Base-by-base conservation (phyloP, 2,888 invertebrate genomes). In the Oscheius myriophilus region DNA sequence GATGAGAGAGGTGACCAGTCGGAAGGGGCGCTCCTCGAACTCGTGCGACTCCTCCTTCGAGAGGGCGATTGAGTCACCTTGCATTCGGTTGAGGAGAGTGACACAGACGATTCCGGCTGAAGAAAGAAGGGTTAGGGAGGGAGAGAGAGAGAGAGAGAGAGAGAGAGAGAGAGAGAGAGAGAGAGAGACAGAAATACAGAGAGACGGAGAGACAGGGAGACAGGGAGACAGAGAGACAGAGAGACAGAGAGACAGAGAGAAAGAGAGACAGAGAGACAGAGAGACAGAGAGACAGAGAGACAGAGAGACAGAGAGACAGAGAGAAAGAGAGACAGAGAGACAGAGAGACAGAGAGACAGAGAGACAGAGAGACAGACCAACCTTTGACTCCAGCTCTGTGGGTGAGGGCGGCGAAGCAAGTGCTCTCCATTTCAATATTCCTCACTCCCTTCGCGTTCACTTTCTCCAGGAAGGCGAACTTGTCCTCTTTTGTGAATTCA, bases 341-440 rank as follows among this genome's bases (percentile, higher is more conserved):
- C 12, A 9, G 18, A 14, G 21, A 9, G 18, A 51, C 9, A 9
- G n/a, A 51, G 52, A 21, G 18, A 14, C 52, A 51, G 18, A 14
- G 52, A 51, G 18, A 18, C 16, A 12, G 25, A 55, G 12, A 25
- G 26, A 25, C 2, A 25, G 46, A 23, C 55, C 58, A 12, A 78
- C 78, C 80, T 23, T 73, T 71, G 55, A 78, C 73, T 18, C 77
- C 78, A 11, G 96, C 95, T 87, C 94, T 93, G 87, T 93, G 92
- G 33, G 95, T 95, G 64, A 96, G 91, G 0, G 96, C 95, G 0
- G 95, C 93, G 87, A 97, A 96, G 16, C 93, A 92, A 11, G 94
- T 90, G 46, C 93, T 92, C 89, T 97, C 97, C 96, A 85, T 85
- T 57, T 97, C 97, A 82, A 97, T 95, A 88, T 97, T 97, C 26